Conservation (phyloP, 2,113 vertebrate species). For the Pterocles burchelli region DNA sequence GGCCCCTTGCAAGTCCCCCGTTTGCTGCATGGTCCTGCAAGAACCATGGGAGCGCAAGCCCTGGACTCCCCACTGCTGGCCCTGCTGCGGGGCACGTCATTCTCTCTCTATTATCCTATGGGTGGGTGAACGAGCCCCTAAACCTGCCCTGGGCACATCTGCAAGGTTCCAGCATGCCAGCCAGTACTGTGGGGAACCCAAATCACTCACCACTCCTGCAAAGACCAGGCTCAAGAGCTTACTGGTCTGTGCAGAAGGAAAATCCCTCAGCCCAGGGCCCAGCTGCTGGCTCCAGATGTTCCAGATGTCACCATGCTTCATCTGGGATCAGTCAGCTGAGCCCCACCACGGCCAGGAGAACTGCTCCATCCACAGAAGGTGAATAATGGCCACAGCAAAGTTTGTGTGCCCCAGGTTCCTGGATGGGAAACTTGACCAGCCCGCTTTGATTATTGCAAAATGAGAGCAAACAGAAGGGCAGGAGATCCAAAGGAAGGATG, state of each 20-base stretch:
- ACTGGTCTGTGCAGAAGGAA: not conserved
- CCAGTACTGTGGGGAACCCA: not conserved
- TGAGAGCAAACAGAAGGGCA: not conserved
- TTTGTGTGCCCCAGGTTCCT: not conserved
- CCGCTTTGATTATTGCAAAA: not conserved
- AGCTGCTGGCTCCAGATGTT: not conserved
- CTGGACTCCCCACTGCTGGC: not conserved
- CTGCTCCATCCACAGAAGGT: rapidly evolving
- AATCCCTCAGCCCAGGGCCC: not conserved
- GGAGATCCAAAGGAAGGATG: not conserved
- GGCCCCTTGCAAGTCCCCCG: rapidly evolving
- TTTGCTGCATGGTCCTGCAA: not conserved
- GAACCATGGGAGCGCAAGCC: not conserved
- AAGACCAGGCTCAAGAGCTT: not conserved
- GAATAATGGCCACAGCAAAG: not conserved
- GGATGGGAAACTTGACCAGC: not conserved
- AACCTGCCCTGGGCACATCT: not conserved
- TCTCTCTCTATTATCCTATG: not conserved
- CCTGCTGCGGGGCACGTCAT: rapidly evolving
- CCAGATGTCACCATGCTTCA: not conserved
- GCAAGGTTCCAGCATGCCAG: not conserved
- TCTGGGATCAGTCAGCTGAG: not conserved
- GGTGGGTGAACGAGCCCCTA: not conserved
- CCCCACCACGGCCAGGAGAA: not conserved
- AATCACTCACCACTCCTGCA: not conserved